A percentile compares a stretch with the other conserved stretches of the same genome.
Evolutionary conservation across 23 tunicate species (phyloP).

Genomic region (Ciona savignyi): DNA sequence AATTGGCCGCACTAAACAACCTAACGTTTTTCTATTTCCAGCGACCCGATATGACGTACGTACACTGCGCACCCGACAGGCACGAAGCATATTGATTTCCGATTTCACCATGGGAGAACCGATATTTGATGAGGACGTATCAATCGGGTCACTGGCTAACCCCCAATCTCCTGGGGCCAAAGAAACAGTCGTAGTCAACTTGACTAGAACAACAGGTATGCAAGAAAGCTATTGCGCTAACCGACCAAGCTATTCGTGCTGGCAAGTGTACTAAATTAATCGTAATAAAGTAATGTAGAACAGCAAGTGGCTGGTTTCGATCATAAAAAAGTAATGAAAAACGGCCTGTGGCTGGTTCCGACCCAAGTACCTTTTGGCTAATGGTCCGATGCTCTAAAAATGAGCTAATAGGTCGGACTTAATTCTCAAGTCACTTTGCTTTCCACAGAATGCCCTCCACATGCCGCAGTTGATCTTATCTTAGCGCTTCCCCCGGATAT

Average conservation of each 20-base stretch:
- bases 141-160: conserved; percentile 2
- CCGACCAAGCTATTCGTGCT: too few relatives aligned
- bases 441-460: conserved; percentile 61
- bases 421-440: neutral
- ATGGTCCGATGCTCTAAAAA: too few relatives aligned
- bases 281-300: too few relatives aligned
- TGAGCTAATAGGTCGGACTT: too few relatives aligned
- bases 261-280: too few relatives aligned
- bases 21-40: too few relatives aligned
- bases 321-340: too few relatives aligned
- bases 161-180: conserved; percentile 26
- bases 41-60: conserved; percentile 49
- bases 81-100: conserved; percentile 14
- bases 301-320: too few relatives aligned
- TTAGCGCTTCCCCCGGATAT: conserved; percentile 28
- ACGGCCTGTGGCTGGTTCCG: too few relatives aligned
- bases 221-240: neutral
- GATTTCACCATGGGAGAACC: conserved; percentile 37
- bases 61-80: conserved; percentile 34
- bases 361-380: too few relatives aligned
- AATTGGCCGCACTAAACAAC: too few relatives aligned
- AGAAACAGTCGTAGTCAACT: conserved; percentile 26
- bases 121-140: neutral
- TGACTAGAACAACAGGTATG: conserved; percentile 34
- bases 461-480: conserved; percentile 57